Base-by-base conservation (phyloP, 2,888 invertebrate genomes). In the Spialia ferax region DNA sequence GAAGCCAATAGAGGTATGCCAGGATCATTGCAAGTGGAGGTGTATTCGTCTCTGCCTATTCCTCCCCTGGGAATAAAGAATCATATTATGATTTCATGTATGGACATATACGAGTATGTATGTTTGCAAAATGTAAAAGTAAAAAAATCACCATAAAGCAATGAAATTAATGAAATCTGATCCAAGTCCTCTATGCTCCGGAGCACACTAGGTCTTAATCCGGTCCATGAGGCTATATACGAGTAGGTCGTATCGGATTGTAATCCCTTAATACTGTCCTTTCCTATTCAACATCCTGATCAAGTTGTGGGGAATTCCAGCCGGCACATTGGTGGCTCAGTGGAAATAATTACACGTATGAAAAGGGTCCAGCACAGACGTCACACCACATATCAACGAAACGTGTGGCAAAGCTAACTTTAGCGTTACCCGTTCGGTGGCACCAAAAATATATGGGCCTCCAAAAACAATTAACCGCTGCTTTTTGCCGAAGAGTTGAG, bases 281-380 rank as follows among this genome's bases (percentile, higher is more conserved):
- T 3, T 18, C 23, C 45, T 20, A 5, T 13, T 11, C 32, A 15
- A 42, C 29, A 63, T 48, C 45, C 45, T 55, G 32, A 56, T 56
- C 55, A 56, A 56, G 45, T 20, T n/a, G 61, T 23, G 29, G 35
- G 23, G 15, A 20, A 29, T 11, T 35, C n/a, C 48, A 15, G 63
- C 22, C 35, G 18, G 52, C 38, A 32, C 26, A 32, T 35, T 48
- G 11, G 48, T 32, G 56, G 50, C 5, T 52, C 45, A 23, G 38
- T 59, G 29, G 42, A 65, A 65, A 52, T 65, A 59, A 65, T 65
- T 65, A 52, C 65, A 52, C 52, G 59, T 42, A 38, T 65, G 59
- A 59, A 52, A 59, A 59, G 65, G 65, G 59, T 38, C 15, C 55
- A 42, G 0, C 13, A 32, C n/a, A 42, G 3, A 50, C 26, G 50